Base-by-base conservation (phyloP, 2,888 invertebrate species). In the Cephus nigrinus region DNA sequence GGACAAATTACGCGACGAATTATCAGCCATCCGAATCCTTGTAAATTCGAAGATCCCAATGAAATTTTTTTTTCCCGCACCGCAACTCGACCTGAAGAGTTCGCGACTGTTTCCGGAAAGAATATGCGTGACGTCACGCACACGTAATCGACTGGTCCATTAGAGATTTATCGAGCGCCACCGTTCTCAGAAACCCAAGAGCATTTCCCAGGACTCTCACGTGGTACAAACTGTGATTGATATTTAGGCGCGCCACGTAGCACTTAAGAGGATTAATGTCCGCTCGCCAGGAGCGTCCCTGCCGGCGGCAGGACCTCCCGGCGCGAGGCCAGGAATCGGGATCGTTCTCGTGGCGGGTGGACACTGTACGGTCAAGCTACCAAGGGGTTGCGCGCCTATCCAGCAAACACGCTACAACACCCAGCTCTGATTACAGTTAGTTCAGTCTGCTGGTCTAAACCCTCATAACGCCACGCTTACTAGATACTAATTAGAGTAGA, bases 211-310 rank as follows among this genome's bases (percentile, higher is more conserved):
- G 31, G 4, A 69, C 69, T 30, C 15, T 11, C 71, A 33, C 71
- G 71, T 84, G 86, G 84, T 85, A 84, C 84, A 83, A 86, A 85
- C 85, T 83, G 87, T 89, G 89, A 90, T 90, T 90, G 90, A 90
- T 90, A 90, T 89, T 90, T 89, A 89, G 88, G 86, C 87, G 86
- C 86, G 86, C 84, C 87, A 86, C 87, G 87, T 85, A 86, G 86
- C 88, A 87, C 88, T 89, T 89, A 89, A 90, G 90, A 89, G 90
- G 90, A 90, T 91, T 89, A 89, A 86, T 87, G 84, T 86, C 85
- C 86, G 79, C 85, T 84, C 83, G 83, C 33, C 80, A 78, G 80
- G 80, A 79, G 78, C 77, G 76, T 33, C 78, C 34, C 76, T 69
- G 74, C 77, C 79, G 75, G 73, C 75, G 71, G 71, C 32, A 71